Base-by-base conservation (phyloP, 1,140 invertebrate species). In the Ooceraea biroi region DNA sequence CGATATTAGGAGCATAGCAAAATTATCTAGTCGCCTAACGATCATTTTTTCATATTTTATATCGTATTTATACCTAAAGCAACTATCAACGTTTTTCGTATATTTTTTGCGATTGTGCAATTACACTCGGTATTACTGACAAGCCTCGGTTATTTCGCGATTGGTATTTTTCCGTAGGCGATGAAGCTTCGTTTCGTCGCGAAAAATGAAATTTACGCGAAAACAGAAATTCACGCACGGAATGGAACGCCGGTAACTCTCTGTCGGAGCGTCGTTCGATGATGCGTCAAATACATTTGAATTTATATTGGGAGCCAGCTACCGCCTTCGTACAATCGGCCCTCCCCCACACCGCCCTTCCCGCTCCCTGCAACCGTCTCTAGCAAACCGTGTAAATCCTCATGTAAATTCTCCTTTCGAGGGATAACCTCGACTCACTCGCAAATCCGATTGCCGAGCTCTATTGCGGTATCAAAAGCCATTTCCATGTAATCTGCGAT, bases 381-480 rank as follows among this genome's bases (percentile, higher is more conserved):
- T 73, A 50, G 52, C 82, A 65, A 85, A 65, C 85, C 60, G 60
- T 69, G 86, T 88, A 87, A 88, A 91, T 91, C 82, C 86, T 84
- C 88, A 52, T 88, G 88, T 90, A 90, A 90, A 90, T 89, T 89
- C 88, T 82, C 65, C 68, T 89, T 88, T 52, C 65, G 80, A 66
- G 61, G 83, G 83, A 89, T 88, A 88, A 89, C 69, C 72, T 57
- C 82, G 86, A 78, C 78, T 85, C 88, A 69, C 66, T 80, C 57
- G 82, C 66, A 85, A 89, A 89, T 89, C 87, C 85, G 58, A 89
- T 89, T 82, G 82, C 55, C 86, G 19, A 63, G 71, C 74, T 36
- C 36, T 72, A 89, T 86, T 82, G 83, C 63, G 68, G 66, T 83
- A 89, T 89, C 85, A 69, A 85, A 76, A 83, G 78, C 85, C 83